Conservation (phyloP, 2,113 vertebrate species). For the Salminus brasiliensis region DNA sequence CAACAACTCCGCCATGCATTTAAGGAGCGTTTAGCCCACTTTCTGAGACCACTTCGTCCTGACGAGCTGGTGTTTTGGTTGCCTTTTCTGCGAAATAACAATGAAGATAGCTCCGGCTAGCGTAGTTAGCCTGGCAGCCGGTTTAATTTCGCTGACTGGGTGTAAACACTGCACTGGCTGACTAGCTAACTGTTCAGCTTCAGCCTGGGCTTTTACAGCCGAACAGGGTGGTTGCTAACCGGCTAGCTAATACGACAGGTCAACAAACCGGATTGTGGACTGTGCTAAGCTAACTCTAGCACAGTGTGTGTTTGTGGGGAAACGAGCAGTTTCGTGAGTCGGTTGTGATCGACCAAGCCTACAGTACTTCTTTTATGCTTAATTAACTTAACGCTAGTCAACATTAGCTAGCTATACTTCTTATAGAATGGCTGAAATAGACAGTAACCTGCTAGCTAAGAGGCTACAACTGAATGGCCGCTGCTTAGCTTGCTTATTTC, state of each 20-base stretch:
- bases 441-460: background rate
- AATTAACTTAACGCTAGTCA: background rate
- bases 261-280: background rate
- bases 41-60: background rate
- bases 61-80: background rate
- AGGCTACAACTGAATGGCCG: background rate
- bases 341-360: background rate
- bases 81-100: background rate
- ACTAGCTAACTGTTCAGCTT: background rate
- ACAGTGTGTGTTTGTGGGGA: background rate
- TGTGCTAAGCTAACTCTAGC: background rate
- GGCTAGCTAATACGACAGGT: conserved; percentile 26
- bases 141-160: background rate
- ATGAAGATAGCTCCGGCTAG: background rate
- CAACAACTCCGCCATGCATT: background rate
- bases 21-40: background rate
- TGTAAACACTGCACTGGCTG: background rate
- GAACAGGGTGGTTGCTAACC: conserved; percentile 24
- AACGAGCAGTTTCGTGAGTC: background rate
- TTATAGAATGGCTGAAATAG: too few species aligned
- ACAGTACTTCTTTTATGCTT: too few species aligned
- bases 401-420: too few species aligned
- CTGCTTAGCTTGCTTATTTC: background rate
- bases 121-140: conserved; percentile 1
- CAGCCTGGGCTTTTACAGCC: background rate